These are phyloP conservation scores for Myocastor coypus DNA, from an alignment of 2,113 vertebrate genomes.

Conservation along the genomic window DNA sequence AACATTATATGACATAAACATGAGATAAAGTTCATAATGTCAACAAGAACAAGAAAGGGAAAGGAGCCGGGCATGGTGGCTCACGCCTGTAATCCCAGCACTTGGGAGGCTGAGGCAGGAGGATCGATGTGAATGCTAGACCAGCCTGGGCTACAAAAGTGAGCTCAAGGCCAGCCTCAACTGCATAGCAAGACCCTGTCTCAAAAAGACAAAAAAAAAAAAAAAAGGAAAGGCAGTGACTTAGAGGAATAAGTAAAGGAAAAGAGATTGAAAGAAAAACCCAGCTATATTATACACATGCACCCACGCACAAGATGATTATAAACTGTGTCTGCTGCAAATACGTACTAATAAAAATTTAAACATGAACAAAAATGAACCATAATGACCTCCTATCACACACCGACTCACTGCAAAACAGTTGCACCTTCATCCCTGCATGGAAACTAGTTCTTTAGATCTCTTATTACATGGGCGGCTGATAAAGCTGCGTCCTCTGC, in stretches of 20 bases:
- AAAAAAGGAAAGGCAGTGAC: too few species aligned
- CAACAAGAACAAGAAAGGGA: background rate
- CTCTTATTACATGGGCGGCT: background rate
- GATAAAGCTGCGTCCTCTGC: background rate
- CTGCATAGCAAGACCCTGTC: too few species aligned
- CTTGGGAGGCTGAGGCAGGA: too few species aligned
- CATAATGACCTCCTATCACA: background rate
- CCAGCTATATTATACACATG: background rate
- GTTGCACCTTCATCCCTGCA: background rate
- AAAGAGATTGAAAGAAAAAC: background rate
- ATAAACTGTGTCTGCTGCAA: background rate
- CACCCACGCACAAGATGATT: background rate
- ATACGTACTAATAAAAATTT: background rate
- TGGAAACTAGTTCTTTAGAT: conserved; percentile 3
- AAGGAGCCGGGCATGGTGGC: too few species aligned
- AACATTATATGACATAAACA: background rate
- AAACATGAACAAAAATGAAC: background rate
- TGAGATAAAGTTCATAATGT: background rate
- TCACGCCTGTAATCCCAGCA: too few species aligned
- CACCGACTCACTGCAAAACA: background rate
- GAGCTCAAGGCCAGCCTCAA: too few species aligned
- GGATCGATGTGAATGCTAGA: too few species aligned
- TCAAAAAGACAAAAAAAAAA: too few species aligned
- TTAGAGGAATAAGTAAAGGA: background rate
- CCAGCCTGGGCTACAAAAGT: too few species aligned